phyloP scores from a whole-genome alignment of 2,888 invertebrate genomes.

The Leucophora obtusa region DNA sequence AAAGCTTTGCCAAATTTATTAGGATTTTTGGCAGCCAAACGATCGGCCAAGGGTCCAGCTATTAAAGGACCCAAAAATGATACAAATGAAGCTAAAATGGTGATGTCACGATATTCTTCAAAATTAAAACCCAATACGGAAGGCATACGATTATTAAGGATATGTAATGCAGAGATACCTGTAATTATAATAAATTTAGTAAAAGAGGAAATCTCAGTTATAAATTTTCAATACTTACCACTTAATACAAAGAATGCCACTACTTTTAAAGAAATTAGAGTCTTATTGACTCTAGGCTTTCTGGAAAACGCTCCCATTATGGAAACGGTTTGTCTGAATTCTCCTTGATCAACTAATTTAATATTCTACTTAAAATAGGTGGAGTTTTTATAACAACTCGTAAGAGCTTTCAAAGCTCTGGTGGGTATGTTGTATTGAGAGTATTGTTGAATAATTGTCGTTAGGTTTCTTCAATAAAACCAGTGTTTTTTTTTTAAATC shows the following conservation, averaged over 20 bases:
- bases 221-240: conserved; percentile 79
- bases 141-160: conserved; percentile 86
- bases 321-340: neutral
- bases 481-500: conserved; percentile 36
- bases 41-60: conserved; percentile 88
- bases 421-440: conserved; percentile 19
- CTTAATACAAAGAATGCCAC: conserved; percentile 90
- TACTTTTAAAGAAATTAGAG: conserved; percentile 88
- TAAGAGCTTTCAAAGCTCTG: conserved; percentile 50
- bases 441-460: conserved; percentile 8
- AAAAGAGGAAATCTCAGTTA: neutral
- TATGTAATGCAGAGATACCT: conserved; percentile 90
- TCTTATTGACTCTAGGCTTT: conserved; percentile 82
- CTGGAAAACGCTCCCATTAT: conserved; percentile 74
- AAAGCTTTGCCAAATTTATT: conserved; percentile 82
- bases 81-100: conserved; percentile 87
- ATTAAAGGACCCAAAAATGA: conserved; percentile 88
- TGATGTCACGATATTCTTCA: conserved; percentile 87
- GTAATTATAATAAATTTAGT: conserved; percentile 63
- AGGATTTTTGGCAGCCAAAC: conserved; percentile 76
- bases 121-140: conserved; percentile 82
- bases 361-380: conserved; percentile 51
- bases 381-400: conserved; percentile 39
- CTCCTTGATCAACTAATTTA: conserved; percentile 49
- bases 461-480: conserved; percentile 39